Base-by-base conservation (phyloP, 2,888 invertebrate species). In the Dyspetes luteomarginatus region DNA sequence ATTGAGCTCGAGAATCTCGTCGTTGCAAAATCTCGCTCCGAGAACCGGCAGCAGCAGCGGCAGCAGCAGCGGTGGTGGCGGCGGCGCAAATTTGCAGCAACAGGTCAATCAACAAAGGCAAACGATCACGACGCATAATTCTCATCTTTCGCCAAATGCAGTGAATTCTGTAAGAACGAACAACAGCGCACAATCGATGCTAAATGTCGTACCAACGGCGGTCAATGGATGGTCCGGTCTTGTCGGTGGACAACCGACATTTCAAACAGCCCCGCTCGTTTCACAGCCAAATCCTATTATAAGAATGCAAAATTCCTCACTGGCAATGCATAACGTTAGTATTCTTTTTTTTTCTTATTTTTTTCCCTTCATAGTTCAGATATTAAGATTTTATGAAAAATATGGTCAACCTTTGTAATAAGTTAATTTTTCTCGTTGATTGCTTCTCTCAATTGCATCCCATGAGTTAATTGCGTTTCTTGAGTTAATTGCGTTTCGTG, bases 151-250 rank as follows among this genome's bases (percentile, higher is more conserved):
- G 30, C 86, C 91, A 17, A 90, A 93, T 65, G 88, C 91, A 45
- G 82, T 82, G 0, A 50, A 82, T 17, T 80, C 81, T 22, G 80
- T 78, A 2, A 68, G 83, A 30, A 56, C 82, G 89, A 75, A 85
- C 88, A 88, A 79, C 92, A 80, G 81, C 84, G 72, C 86, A 82
- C 92, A 91, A 67, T 87, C 91, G 30, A 89, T 92, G 88, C 78
- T 91, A 36, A 90, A 89, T 74, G 85, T 90, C 28, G 91, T 92
- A 36, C 92, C 91, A 78, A 89, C 91, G 15, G 90, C 92, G 56
- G 91, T 91, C 56, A 92, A 93, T 77, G 93, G 93, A 15, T 93
- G 93, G 92, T 87, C 92, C 15, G 93, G 93, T 4, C 90, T 93
- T n/a, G 92, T 92, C 52, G 91, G 92, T 58, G 92, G 92, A 30